Conservation (phyloP, 1,140 invertebrate genomes). For the Trichoplusia ni region DNA sequence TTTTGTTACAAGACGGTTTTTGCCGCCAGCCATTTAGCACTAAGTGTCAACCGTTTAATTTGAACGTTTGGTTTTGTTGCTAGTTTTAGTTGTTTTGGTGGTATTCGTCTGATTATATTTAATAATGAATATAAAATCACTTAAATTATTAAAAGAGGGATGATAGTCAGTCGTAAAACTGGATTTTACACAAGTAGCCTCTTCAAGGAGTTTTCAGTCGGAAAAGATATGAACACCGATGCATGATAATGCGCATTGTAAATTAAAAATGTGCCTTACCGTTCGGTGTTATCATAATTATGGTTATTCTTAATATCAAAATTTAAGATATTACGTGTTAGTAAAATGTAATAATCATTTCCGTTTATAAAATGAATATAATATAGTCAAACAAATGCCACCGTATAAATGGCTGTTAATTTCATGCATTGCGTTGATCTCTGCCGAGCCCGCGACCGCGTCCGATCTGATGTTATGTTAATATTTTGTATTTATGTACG, state of each 20-base stretch:
- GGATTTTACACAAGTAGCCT: too few relatives aligned
- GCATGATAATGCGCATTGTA: too few relatives aligned
- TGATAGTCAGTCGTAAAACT: too few relatives aligned
- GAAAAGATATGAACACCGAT: too few relatives aligned
- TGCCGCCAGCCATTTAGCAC: slow-evolving; percentile 33
- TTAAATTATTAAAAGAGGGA: too few relatives aligned
- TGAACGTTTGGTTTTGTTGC: slow-evolving; percentile 39
- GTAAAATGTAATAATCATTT: too few relatives aligned
- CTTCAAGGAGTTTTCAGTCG: too few relatives aligned
- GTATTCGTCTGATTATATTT: not conserved
- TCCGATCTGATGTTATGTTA: slow-evolving; percentile 50
- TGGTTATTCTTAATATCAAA: too few relatives aligned
- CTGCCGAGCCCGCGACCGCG: slow-evolving; percentile 26
- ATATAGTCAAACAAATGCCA: not conserved
- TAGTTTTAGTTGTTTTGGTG: slow-evolving; percentile 16
- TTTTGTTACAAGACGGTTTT: slow-evolving; percentile 20
- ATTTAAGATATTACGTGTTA: too few relatives aligned
- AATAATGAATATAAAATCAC: too few relatives aligned
- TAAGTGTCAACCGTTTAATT: slow-evolving; percentile 28
- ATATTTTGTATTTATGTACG: slow-evolving; percentile 36
- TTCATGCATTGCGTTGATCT: slow-evolving; percentile 34
- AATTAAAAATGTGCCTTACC: too few relatives aligned
- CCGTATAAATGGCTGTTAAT: not conserved
- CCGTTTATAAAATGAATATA: not conserved
- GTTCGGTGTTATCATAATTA: too few relatives aligned